Percentiles rank a stretch among this genome's conserved stretches.
Conservation (phyloP, 2,888 invertebrate genomes). For the Odontomyia ornata region DNA sequence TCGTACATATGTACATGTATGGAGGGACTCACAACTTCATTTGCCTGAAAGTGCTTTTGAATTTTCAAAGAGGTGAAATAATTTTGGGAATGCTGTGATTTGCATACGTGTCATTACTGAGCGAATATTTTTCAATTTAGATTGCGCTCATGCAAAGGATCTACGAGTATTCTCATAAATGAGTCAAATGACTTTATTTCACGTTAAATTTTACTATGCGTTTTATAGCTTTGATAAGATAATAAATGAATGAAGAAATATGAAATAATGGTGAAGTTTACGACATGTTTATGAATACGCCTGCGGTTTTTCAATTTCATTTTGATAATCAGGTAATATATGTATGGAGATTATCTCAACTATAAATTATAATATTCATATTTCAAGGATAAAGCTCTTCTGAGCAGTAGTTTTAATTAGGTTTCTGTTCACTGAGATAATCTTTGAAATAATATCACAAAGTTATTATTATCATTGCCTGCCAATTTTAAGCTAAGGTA, state of each 20-base stretch:
- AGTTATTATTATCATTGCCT: too few species aligned
- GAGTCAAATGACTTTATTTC: neutral
- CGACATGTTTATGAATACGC: constrained; percentile 12
- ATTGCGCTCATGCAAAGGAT: constrained; percentile 7
- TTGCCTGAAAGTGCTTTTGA: constrained; percentile 28
- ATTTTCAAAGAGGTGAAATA: neutral
- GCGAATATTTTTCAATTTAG: constrained; percentile 27
- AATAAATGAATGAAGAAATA: too few species aligned
- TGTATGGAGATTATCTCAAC: too few species aligned
- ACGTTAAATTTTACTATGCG: constrained; percentile 17
- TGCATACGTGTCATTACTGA: neutral
- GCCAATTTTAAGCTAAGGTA: too few species aligned
- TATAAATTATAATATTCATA: too few species aligned
- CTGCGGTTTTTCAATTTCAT: too few species aligned
- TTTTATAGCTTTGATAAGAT: constrained; percentile 25
- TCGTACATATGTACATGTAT: neutral
- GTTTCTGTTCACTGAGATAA: too few species aligned
- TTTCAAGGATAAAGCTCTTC: too few species aligned
- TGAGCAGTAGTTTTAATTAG: too few species aligned
- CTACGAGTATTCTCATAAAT: neutral
- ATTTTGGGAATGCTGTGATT: constrained; percentile 6
- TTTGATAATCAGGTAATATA: too few species aligned
- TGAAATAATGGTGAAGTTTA: constrained; percentile 8
- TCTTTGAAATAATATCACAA: too few species aligned
- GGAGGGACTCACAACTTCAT: constrained; percentile 30